Evolutionary conservation across 2,797 vertebrate genomes (phyloP).

Genomic region (Enteromius thamalakanensis): DNA sequence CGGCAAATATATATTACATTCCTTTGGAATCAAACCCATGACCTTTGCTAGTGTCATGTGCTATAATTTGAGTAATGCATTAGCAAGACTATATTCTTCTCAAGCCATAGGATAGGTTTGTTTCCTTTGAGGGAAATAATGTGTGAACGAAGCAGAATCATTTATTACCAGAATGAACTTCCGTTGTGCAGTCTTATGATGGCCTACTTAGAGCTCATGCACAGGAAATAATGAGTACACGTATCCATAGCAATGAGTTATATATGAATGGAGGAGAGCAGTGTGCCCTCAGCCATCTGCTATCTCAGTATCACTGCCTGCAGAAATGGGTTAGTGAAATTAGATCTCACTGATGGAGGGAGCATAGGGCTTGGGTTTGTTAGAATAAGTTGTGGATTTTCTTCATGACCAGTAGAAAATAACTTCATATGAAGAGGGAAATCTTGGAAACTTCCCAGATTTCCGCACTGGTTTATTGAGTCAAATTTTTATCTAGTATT

Average conservation of each 20-base stretch:
- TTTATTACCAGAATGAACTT: background rate
- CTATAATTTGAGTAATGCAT: background rate
- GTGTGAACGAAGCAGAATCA: background rate
- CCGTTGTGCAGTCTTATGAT: background rate
- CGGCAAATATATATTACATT: background rate
- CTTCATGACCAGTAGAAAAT: background rate
- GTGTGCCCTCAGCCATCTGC: slow-evolving; percentile 52
- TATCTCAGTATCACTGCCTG: slow-evolving; percentile 30
- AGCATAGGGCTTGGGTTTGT: background rate
- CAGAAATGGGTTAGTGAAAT: slow-evolving; percentile 40
- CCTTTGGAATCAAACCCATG: background rate
- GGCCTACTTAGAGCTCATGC: slow-evolving; percentile 33
- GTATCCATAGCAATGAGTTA: slow-evolving; percentile 52
- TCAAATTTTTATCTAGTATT: background rate
- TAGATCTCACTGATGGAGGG: slow-evolving; percentile 6
- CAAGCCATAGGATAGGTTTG: background rate
- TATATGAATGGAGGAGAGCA: slow-evolving; percentile 39
- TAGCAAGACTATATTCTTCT: background rate
- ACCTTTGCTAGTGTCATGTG: background rate
- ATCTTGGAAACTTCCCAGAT: background rate
- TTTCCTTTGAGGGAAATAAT: background rate
- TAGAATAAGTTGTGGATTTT: background rate
- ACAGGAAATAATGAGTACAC: slow-evolving; percentile 34
- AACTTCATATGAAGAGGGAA: background rate
- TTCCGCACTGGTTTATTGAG: background rate